Conservation (phyloP, 2,113 vertebrate species). For the Phocoena phocoena region DNA sequence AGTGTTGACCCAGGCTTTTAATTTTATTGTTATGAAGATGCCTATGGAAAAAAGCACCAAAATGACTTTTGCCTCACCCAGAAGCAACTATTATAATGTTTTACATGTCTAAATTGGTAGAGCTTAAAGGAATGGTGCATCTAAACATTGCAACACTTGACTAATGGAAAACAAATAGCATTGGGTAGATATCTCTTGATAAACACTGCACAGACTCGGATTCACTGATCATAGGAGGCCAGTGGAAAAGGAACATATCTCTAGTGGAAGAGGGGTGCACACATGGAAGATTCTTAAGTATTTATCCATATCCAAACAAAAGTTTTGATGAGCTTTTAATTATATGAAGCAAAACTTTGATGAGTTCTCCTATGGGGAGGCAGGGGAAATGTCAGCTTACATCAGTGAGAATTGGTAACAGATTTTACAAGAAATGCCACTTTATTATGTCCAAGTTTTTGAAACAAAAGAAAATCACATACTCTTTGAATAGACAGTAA, state of each 20-base stretch:
- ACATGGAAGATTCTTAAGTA: neutral
- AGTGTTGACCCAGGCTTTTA: slow-evolving; percentile 90
- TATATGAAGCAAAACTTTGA: neutral
- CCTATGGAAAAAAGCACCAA: slow-evolving; percentile 80
- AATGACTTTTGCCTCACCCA: neutral
- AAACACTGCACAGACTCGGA: neutral
- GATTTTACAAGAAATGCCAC: neutral
- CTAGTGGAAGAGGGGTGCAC: neutral
- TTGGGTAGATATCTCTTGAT: neutral
- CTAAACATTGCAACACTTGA: neutral
- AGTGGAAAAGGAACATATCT: neutral
- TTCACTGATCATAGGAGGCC: neutral
- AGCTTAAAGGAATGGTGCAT: neutral
- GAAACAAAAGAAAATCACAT: neutral
- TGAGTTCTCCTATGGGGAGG: neutral
- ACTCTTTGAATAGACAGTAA: neutral
- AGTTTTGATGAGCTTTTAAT: neutral
- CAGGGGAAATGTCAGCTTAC: neutral
- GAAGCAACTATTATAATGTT: neutral
- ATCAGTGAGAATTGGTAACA: neutral
- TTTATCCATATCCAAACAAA: neutral
- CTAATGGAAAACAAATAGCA: neutral
- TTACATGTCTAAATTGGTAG: neutral
- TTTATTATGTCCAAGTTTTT: neutral
- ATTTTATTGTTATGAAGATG: slow-evolving; percentile 99